A percentile compares a stretch with the other conserved stretches of the same genome.
Evolutionary conservation across 64 coral and sea anemone species (phyloP).

Genomic region (Stichodactyla mertensii): DNA sequence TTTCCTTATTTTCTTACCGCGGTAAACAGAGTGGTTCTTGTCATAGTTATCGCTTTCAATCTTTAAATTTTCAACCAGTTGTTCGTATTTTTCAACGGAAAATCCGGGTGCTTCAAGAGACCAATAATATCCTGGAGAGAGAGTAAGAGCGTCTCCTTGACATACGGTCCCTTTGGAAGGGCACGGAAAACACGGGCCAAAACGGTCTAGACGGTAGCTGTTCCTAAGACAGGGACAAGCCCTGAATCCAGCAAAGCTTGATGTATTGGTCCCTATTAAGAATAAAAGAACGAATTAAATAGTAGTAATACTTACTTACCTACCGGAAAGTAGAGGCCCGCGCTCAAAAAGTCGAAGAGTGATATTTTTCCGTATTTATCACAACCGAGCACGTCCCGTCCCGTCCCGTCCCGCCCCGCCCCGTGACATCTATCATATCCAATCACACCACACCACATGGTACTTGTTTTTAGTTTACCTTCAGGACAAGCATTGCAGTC

Average conservation of each 20-base stretch:
- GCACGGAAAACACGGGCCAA: slow-evolving; percentile 18
- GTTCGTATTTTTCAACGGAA: background rate
- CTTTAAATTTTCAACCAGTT: background rate
- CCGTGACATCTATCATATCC: background rate
- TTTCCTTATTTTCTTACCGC: background rate
- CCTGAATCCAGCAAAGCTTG: slow-evolving; percentile 21
- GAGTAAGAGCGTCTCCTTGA: background rate
- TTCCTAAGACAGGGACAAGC: slow-evolving; percentile 22
- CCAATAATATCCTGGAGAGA: slow-evolving; percentile 31
- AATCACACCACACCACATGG: no score
- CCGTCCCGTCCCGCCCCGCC: background rate
- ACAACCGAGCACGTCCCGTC: background rate
- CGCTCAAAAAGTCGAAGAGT: background rate
- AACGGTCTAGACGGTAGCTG: slow-evolving; percentile 21
- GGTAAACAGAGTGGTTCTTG: background rate
- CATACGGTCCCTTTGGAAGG: background rate
- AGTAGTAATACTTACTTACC: no score
- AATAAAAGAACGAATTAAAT: background rate
- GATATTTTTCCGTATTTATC: background rate
- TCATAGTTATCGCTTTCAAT: slow-evolving; percentile 16
- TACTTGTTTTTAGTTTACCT: slow-evolving; percentile 2
- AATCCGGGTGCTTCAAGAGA: background rate
- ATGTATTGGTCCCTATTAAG: slow-evolving; percentile 27
- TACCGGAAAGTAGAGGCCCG: background rate
- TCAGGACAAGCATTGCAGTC: slow-evolving; percentile 27